phyloP scores from a whole-genome alignment of 2,113 vertebrate genomes.

The Patagioenas fasciata region DNA sequence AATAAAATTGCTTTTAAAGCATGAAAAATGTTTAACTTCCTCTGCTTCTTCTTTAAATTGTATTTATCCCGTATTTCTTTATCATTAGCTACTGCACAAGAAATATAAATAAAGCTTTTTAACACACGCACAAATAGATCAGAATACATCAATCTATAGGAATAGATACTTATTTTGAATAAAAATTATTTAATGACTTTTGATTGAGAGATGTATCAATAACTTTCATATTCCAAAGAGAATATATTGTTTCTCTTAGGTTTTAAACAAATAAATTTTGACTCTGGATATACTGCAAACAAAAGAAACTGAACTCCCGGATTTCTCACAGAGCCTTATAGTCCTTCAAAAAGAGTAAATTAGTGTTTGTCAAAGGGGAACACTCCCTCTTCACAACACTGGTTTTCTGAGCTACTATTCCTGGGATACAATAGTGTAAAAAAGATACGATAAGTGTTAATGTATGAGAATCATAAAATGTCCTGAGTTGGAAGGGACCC shows the following conservation, averaged over 20 bases:
- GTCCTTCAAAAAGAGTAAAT: background rate
- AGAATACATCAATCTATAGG: background rate
- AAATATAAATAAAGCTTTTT: background rate
- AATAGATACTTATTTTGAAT: background rate
- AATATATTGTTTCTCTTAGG: background rate
- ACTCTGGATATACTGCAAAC: background rate
- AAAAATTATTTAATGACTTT: background rate
- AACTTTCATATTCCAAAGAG: background rate
- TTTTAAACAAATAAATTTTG: background rate
- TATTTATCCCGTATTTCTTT: background rate
- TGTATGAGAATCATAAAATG: background rate
- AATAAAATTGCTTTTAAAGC: background rate
- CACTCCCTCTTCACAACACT: background rate
- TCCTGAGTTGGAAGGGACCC: no score
- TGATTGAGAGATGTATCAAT: background rate
- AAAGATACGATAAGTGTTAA: background rate
- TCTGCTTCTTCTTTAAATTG: background rate
- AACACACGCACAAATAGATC: background rate
- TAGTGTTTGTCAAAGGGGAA: background rate
- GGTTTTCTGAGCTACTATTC: background rate
- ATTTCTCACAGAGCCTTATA: background rate
- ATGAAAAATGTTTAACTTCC: background rate
- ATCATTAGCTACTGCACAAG: background rate
- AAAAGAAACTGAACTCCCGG: background rate
- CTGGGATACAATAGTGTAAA: background rate